Evolutionary conservation across 1,140 invertebrate genomes (phyloP).

Genomic region (Harlomillsia oculata): DNA sequence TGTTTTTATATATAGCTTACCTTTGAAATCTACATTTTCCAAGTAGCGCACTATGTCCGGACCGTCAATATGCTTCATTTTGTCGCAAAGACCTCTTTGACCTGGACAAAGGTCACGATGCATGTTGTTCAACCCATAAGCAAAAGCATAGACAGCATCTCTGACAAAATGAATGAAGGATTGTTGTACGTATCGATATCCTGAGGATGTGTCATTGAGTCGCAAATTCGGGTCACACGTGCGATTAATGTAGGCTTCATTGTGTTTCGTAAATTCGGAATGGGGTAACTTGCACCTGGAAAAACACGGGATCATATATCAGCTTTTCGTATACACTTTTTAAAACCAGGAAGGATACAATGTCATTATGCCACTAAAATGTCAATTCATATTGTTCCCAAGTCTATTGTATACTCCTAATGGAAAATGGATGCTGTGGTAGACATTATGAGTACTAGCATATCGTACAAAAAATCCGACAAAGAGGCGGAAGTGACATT

Average conservation of each 20-base stretch:
- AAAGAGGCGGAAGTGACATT: neutral
- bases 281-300: constrained; percentile 15
- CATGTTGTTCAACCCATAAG: constrained; percentile 46
- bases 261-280: constrained; percentile 12
- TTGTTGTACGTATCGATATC: constrained; percentile 42
- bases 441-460: no score
- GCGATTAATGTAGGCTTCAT: constrained; percentile 9
- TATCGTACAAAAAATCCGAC: no score
- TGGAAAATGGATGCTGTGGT: no score
- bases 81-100: constrained; percentile 41
- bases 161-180: constrained; percentile 49
- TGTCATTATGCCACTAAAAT: no score
- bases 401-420: no score
- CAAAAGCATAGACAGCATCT: constrained; percentile 50
- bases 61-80: constrained; percentile 43
- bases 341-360: no score
- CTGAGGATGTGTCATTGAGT: constrained; percentile 1
- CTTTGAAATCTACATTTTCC: constrained; percentile 47
- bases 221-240: constrained; percentile 15
- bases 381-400: no score
- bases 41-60: constrained; percentile 41
- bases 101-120: constrained; percentile 41
- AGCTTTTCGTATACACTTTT: no score
- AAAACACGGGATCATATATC: no score
- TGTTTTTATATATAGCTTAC: constrained; percentile 34